phyloP scores from a whole-genome alignment of 64 coral and sea anemone genomes.

The Platygyra sinensis region DNA sequence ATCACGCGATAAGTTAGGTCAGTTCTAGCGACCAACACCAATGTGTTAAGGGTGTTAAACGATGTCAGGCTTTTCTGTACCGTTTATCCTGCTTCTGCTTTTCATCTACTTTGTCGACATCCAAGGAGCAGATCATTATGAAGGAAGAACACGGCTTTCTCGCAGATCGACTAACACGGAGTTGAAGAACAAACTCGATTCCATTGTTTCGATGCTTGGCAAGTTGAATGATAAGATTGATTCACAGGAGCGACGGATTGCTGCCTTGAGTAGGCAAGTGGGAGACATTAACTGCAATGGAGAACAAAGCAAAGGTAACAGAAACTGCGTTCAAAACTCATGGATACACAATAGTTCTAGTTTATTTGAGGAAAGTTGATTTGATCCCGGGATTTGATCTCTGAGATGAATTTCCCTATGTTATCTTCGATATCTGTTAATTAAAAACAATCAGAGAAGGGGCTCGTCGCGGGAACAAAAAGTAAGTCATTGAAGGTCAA shows the following conservation, averaged over 20 bases:
- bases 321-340: not conserved
- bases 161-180: not conserved
- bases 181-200: slow-evolving; percentile 6
- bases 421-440: too few species aligned
- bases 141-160: not conserved
- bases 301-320: not conserved
- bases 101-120: not conserved
- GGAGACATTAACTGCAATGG: not conserved
- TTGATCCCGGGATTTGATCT: too few species aligned
- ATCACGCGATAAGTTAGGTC: too few species aligned
- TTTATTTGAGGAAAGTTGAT: too few species aligned
- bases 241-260: not conserved
- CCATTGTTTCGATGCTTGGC: not conserved
- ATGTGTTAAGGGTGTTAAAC: not conserved
- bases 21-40: too few species aligned
- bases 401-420: too few species aligned
- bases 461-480: too few species aligned
- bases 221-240: slow-evolving; percentile 17
- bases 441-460: too few species aligned
- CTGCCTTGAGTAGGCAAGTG: not conserved
- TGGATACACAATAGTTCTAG: too few species aligned
- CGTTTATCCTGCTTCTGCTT: not conserved
- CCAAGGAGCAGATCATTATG: not conserved
- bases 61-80: not conserved
- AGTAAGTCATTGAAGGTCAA: too few species aligned